A percentile compares a stretch with the other conserved stretches of the same genome.
Evolutionary conservation across 2,888 invertebrate genomes (phyloP).

Genomic region (Ochropacha duplaris): DNA sequence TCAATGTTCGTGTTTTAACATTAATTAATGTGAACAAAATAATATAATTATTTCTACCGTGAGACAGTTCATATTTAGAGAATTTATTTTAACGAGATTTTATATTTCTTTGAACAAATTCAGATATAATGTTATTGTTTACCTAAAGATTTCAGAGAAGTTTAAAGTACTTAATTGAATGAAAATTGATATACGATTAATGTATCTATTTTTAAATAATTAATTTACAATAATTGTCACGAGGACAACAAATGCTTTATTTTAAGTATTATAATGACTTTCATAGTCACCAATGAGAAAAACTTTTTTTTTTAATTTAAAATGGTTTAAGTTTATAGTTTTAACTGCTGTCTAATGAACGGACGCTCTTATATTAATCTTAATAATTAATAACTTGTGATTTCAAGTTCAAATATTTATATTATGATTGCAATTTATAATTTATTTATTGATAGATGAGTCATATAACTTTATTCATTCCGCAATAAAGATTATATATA

Average conservation of each 20-base stretch:
- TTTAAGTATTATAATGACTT: not conserved
- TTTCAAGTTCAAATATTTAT: constrained; percentile 3
- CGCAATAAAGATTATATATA: constrained; percentile 25
- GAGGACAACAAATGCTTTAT: not conserved
- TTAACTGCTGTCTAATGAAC: not conserved
- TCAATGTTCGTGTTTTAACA: not conserved
- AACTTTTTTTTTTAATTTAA: not conserved
- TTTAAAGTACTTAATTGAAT: not conserved
- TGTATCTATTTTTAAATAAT: not conserved
- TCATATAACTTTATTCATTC: constrained; percentile 27
- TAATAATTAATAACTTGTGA: not conserved
- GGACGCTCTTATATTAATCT: not conserved
- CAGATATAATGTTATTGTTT: not conserved
- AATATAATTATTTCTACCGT: not conserved
- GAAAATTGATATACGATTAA: too few species aligned
- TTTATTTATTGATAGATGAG: constrained; percentile 7
- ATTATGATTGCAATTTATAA: constrained; percentile 4
- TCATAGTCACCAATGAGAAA: not conserved
- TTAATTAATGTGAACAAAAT: not conserved
- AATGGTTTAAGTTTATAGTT: not conserved
- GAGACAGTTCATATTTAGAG: not conserved
- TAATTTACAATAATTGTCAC: not conserved
- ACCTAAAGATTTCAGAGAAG: not conserved
- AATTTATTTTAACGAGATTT: not conserved
- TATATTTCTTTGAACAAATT: not conserved